A percentile compares a stretch with the other conserved stretches of the same genome.
Evolutionary conservation across 2,797 vertebrate genomes (phyloP).

Genomic region (Pipistrellus pygmaeus): DNA sequence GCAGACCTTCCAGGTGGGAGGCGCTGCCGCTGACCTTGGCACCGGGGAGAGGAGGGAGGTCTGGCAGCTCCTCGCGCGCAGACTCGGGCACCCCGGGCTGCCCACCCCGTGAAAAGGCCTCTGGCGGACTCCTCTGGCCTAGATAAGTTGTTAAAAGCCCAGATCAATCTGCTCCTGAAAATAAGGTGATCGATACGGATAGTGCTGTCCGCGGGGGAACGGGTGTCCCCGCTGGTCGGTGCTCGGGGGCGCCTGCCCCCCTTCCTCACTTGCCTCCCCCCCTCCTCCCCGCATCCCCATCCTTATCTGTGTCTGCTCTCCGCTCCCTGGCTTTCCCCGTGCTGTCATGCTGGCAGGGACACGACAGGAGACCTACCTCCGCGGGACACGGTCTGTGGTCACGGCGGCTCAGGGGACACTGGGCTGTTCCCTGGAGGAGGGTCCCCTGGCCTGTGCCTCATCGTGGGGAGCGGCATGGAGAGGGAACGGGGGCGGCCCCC

Average conservation of each 20-base stretch:
- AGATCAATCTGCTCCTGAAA: constrained; percentile 69
- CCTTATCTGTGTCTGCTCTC: neutral
- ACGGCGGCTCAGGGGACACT: no score
- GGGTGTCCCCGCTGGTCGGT: accelerated
- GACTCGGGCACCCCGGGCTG: neutral
- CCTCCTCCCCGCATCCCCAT: accelerated
- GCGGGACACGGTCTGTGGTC: neutral
- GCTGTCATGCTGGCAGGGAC: neutral
- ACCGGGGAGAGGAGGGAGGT: neutral
- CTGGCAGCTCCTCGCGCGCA: accelerated
- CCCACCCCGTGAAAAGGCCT: neutral
- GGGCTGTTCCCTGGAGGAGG: neutral
- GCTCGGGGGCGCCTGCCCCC: accelerated
- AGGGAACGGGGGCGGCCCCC: neutral
- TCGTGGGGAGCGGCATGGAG: no score
- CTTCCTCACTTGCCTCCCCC: neutral
- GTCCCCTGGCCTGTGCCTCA: neutral
- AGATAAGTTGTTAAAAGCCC: constrained; percentile 68
- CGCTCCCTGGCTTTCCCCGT: no score
- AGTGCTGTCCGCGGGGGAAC: neutral
- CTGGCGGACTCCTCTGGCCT: constrained; percentile 42
- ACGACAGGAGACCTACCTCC: no score
- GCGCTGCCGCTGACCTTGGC: neutral
- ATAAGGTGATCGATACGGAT: constrained; percentile 44
- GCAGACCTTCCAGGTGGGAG: neutral